Evolutionary conservation across 2,888 invertebrate genomes (phyloP).

Genomic region (Tineola bisselliella): DNA sequence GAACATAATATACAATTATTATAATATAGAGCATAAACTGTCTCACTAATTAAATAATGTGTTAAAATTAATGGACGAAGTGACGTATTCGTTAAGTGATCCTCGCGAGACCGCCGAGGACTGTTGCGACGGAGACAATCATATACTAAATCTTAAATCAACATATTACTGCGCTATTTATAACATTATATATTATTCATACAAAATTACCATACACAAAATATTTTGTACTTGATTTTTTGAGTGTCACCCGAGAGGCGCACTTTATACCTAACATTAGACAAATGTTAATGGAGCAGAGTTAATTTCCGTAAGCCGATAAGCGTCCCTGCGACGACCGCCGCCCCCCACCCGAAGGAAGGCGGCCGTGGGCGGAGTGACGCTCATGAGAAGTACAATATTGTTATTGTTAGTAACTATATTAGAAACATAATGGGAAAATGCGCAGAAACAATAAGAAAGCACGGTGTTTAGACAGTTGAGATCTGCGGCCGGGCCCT

Average conservation of each 20-base stretch:
- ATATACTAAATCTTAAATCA: slow-evolving; percentile 38
- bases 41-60: slow-evolving; percentile 43
- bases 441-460: not conserved
- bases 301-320: not conserved
- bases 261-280: not conserved
- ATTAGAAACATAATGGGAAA: not conserved
- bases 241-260: not conserved
- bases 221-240: slow-evolving; percentile 66
- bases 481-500: not conserved
- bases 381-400: slow-evolving; percentile 63
- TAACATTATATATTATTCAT: slow-evolving; percentile 57
- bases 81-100: slow-evolving; percentile 65
- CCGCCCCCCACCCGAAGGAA: slow-evolving; percentile 16
- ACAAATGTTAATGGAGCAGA: not conserved
- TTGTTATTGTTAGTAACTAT: slow-evolving; percentile 27
- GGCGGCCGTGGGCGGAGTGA: slow-evolving; percentile 23
- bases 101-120: slow-evolving; percentile 25
- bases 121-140: slow-evolving; percentile 9
- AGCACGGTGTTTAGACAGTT: not conserved
- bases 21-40: slow-evolving; percentile 47
- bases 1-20: slow-evolving; percentile 35
- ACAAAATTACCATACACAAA: slow-evolving; percentile 65
- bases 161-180: slow-evolving; percentile 51
- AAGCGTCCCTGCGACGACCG: slow-evolving; percentile 13
- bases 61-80: slow-evolving; percentile 68